These are phyloP conservation scores for Grantiella picta DNA, from an alignment of 2,113 vertebrate genomes.

Conservation along the genomic window DNA sequence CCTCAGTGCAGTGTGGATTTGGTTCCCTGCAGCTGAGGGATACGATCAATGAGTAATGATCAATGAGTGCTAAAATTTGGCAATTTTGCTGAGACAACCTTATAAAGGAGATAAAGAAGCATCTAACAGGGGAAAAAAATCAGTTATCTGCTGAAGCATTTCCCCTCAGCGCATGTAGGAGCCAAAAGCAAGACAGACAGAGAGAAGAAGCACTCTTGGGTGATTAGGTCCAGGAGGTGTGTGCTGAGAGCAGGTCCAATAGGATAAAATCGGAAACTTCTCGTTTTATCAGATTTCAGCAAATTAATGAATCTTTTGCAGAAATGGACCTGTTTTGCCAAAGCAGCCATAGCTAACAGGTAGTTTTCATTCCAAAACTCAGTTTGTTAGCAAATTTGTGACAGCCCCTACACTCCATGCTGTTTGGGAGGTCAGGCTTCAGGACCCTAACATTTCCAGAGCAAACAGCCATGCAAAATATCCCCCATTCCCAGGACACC, in stretches of 20 bases:
- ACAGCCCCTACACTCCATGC: accelerated
- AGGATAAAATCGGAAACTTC: neutral
- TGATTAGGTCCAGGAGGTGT: neutral
- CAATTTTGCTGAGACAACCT: neutral
- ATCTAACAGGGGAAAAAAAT: neutral
- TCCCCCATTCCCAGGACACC: accelerated
- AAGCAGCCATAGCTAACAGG: neutral
- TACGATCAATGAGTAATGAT: neutral
- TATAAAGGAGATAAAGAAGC: neutral
- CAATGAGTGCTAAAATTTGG: neutral
- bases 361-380: neutral
- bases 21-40: neutral
- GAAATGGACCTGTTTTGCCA: neutral
- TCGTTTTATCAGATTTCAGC: neutral
- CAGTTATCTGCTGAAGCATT: neutral
- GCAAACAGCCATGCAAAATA: neutral
- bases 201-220: neutral
- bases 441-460: neutral
- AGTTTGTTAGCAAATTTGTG: neutral
- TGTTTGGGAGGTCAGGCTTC: neutral
- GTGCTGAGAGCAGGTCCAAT: neutral
- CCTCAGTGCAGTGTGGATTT: neutral
- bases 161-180: neutral
- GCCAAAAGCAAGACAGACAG: neutral
- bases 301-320: neutral